phyloP scores from a whole-genome alignment of 2,113 vertebrate genomes.

The Oryzias javanicus region DNA sequence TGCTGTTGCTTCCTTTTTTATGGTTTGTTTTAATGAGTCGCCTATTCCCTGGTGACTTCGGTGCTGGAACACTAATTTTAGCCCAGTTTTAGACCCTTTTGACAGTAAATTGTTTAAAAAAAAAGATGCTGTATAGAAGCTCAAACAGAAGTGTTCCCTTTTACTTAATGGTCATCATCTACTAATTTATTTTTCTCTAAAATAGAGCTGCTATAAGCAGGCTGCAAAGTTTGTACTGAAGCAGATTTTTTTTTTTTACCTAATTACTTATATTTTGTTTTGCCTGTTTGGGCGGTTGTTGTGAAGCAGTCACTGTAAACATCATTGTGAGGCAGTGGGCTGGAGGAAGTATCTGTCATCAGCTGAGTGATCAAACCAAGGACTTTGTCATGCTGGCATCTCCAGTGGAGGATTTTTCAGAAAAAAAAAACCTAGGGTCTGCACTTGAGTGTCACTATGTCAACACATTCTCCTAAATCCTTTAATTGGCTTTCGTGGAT shows the following conservation, averaged over 20 bases:
- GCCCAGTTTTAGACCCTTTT: too few species aligned
- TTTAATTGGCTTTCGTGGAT: background rate
- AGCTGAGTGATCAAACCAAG: conserved; percentile 49
- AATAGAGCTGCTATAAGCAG: background rate
- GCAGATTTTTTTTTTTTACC: background rate
- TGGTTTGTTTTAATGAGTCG: too few species aligned
- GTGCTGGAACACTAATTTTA: too few species aligned
- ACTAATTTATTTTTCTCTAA: conserved; percentile 9
- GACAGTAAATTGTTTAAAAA: too few species aligned
- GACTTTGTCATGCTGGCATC: conserved; percentile 44
- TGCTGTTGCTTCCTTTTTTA: too few species aligned
- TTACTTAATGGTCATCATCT: background rate
- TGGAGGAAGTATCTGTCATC: conserved; percentile 70
- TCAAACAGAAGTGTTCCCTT: too few species aligned
- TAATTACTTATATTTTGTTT: background rate
- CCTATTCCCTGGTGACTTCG: too few species aligned
- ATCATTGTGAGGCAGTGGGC: conserved; percentile 64
- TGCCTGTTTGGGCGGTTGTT: background rate
- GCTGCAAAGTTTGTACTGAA: background rate
- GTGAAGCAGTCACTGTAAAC: conserved; percentile 51
- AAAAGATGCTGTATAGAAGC: too few species aligned
- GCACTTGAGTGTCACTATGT: background rate
- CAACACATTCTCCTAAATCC: conserved; percentile 2
- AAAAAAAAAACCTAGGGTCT: background rate
- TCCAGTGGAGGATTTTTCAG: conserved; percentile 34